Evolutionary conservation across 2,888 invertebrate genomes (phyloP).

Genomic region (Beris morrisii): DNA sequence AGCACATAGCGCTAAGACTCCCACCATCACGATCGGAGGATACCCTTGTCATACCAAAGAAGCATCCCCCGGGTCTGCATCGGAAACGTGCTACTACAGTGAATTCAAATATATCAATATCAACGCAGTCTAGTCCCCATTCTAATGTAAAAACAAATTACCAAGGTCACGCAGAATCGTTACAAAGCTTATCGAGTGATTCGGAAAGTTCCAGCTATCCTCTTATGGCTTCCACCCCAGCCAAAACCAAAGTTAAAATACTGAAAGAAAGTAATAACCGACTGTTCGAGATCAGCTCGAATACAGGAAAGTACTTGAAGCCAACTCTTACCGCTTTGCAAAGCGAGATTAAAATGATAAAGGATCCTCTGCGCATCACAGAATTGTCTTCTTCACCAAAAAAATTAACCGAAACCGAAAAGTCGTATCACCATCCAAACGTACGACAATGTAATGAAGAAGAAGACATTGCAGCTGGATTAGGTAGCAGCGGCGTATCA

Average conservation of each 20-base stretch:
- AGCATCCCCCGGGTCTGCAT: conserved; percentile 56
- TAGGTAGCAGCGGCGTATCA: conserved; percentile 37
- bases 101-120: conserved; percentile 59
- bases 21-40: conserved; percentile 82
- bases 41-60: conserved; percentile 62
- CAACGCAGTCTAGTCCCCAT: conserved; percentile 71
- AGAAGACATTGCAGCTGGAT: conserved; percentile 40
- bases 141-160: conserved; percentile 64
- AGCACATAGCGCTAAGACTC: conserved; percentile 56
- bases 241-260: conserved; percentile 59
- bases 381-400: conserved; percentile 41
- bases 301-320: conserved; percentile 56
- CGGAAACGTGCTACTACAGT: conserved; percentile 61
- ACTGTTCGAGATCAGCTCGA: conserved; percentile 58
- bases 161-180: conserved; percentile 68
- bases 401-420: conserved; percentile 3
- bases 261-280: conserved; percentile 41
- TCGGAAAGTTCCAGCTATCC: conserved; percentile 63
- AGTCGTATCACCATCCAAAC: conserved; percentile 29
- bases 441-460: conserved; percentile 40
- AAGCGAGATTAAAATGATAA: conserved; percentile 57
- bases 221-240: conserved; percentile 57
- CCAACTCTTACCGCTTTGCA: conserved; percentile 59
- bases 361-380: conserved; percentile 44
- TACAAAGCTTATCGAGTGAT: conserved; percentile 68